These are phyloP conservation scores for Clarias batrachus DNA, from an alignment of 2,113 vertebrate species.

Conservation along the genomic window DNA sequence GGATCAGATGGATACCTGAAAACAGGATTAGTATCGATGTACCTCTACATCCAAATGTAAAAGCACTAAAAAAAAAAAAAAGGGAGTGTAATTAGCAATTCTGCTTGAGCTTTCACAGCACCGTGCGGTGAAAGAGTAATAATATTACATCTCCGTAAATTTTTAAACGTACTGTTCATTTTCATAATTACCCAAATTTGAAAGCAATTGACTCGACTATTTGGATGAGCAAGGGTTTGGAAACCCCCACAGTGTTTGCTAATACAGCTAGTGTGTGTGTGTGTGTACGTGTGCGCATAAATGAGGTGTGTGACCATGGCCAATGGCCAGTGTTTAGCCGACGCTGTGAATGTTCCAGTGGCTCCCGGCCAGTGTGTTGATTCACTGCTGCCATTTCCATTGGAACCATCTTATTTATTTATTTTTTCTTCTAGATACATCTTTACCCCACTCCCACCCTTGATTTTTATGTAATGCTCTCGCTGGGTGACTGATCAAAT, in stretches of 20 bases:
- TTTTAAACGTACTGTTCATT: conserved; percentile 15
- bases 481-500: conserved; percentile 17
- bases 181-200: conserved; percentile 15
- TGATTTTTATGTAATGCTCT: conserved; percentile 24
- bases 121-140: not conserved
- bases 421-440: not conserved
- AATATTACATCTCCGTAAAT: not conserved
- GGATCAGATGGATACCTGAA: not conserved
- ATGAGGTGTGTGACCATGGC: conserved; percentile 61
- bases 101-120: not conserved
- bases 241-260: conserved; percentile 15
- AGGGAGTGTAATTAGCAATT: not conserved
- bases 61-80: not conserved
- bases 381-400: conserved; percentile 69
- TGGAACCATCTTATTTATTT: conserved; percentile 33
- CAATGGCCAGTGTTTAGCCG: conserved; percentile 17
- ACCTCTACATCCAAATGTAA: not conserved
- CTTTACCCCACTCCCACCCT: no score
- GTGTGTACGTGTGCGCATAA: conserved; percentile 59
- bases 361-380: conserved; percentile 70
- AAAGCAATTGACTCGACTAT: conserved; percentile 11
- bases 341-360: conserved; percentile 47
- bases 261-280: not conserved
- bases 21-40: not conserved
- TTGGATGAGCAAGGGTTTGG: not conserved